Evolutionary conservation across 1,140 invertebrate genomes (phyloP), one percentile per base, ranked within the genome.

Genomic region (Orchesella cincta): DNA sequence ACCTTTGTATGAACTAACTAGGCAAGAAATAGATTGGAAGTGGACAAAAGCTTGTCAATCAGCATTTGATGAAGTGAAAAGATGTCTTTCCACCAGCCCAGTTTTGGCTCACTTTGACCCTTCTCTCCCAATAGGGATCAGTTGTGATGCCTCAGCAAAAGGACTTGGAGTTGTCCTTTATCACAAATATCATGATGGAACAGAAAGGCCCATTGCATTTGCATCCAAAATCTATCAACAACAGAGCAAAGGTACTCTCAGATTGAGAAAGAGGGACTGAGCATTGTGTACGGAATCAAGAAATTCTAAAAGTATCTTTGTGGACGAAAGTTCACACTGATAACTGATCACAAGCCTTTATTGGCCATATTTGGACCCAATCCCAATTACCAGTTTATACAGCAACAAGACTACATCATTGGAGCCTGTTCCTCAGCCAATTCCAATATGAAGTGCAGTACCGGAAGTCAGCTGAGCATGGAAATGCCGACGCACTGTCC

Each of bases 111-210:
- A 83, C 76, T 82, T 79, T 28, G 80, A 78, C 26, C 83, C 73
- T 46, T 70, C 34, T 70, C 57, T 33, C 74, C 81, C 52, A 52
- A 86, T 79, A 64, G 54, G n/a, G 74, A 46, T 89, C 33, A 82
- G 86, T 20, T 85, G 85, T 29, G 88, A 90, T 83, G 87, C 87
- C n/a, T 86, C 84, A 51, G 76, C 83, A 0, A 85, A 85, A 81
- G 88, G 86, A 23, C 79, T 89, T 1, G 87, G 87, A 0, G 85
- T 84, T 1, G 84, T 88, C 5, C 76, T 90, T 0, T 83, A 84
- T 1, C 88, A 89, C 84, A 31, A 12, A 8, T 83, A 80, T 76
- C 78, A 84, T 77, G 82, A 82, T 28, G 70, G 77, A 3, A 51
- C 29, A 78, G 85, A 76, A 76, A 81, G 79, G 14, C 85, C 85